Evolutionary conservation across 2,797 vertebrate genomes (phyloP), one percentile per base, ranked within the genome.

Genomic region (Cirrhinus molitorella): DNA sequence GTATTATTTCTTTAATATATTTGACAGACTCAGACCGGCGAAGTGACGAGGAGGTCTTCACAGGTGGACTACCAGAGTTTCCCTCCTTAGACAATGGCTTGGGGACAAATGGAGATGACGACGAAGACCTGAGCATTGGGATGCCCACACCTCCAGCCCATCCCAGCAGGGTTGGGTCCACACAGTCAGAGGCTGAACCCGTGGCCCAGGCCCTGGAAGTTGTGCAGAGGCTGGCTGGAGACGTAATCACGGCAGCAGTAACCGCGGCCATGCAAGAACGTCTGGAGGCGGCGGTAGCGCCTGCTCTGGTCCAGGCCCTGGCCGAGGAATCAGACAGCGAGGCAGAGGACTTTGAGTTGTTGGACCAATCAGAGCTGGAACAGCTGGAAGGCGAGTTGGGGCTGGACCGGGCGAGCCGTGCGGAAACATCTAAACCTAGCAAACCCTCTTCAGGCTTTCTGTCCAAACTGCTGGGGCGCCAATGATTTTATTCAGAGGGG

Each of bases 321-420:
- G 94, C 86, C 0, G 96, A 97, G 87, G 97, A 98, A 86, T 97
- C 97, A 70, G 98, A 99, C 93, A 96, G 96, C 2, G 98, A 99
- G 59, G 96, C 96, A 10, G 98, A 99, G 90, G 98, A 99, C 94
- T 99, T 99, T 92, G 98, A 99, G 96, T 95, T 99, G 89, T 95
- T 99, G 91, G 98, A 99, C 92, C 97, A 99, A 92, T 97, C 98
- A 0, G 98, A 99, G 96, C 95, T 99, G 85, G 98, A 99, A 93
- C 97, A 98, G 78, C 96, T 98, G 88, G 97, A 97, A 88, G 95
- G 93, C 28, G 98, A 98, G 88, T 80, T 98, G 90, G 96, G 95
- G 85, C 94, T 96, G 63, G 94, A 92, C 86, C 92, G 89, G 88
- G 51, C 3, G 1, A 88, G 79, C 68, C 84, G n/a, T 11, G 93